Conservation (phyloP, 2,113 vertebrate genomes). For the Nicator chloris region DNA sequence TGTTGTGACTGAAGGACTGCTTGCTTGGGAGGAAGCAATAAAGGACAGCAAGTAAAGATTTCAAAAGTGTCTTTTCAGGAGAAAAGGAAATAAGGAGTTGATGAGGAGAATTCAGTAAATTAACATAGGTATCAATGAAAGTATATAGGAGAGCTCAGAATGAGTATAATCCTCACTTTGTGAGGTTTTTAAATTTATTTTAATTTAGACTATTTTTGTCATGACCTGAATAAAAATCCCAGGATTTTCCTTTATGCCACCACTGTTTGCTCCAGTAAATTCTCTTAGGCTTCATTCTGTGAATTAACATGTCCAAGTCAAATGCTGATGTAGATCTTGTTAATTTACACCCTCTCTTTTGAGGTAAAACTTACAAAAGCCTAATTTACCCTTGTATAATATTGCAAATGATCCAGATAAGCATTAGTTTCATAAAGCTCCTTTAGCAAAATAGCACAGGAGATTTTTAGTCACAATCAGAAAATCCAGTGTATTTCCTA, state of each 20-base stretch:
- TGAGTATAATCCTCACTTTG: neutral
- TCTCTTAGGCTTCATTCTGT: neutral
- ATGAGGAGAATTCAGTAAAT: neutral
- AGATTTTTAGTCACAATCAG: neutral
- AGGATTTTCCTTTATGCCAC: neutral
- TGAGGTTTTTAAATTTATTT: neutral
- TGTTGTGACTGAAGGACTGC: neutral
- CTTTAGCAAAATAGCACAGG: neutral
- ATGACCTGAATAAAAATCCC: neutral
- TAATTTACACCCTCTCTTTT: neutral
- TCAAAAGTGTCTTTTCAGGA: neutral
- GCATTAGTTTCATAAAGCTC: constrained; percentile 25
- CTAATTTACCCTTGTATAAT: neutral
- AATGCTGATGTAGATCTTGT: neutral
- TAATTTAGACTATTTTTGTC: neutral
- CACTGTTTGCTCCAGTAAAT: neutral
- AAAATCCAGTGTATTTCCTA: neutral
- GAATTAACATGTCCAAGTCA: neutral
- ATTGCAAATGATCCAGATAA: neutral
- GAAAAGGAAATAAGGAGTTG: neutral
- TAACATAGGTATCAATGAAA: neutral
- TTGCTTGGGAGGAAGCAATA: neutral
- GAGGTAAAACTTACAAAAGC: neutral
- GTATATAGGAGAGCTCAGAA: neutral
- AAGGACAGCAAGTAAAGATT: neutral